Evolutionary conservation across 1,140 invertebrate genomes (phyloP), one percentile per base, ranked within the genome.

Genomic region (Drosophila elegans): DNA sequence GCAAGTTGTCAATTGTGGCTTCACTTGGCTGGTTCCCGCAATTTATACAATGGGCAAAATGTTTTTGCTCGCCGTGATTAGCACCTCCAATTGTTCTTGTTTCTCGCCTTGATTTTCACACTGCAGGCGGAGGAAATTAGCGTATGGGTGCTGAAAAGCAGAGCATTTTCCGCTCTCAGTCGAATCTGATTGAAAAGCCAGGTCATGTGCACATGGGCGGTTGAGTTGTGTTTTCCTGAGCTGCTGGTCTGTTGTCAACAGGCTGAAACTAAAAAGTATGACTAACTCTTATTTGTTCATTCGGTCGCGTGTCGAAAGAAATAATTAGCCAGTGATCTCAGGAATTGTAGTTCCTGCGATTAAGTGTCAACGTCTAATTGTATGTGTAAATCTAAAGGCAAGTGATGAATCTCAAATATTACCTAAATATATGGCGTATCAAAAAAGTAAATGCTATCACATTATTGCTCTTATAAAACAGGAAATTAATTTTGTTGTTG

Each of bases 1-100:
- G 49, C 38, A 29, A 21, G 41, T 41, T 55, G 52, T 9, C 16
- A 55, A 86, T 56, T 86, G 83, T 69, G 79, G 16, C 57, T 52
- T 52, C 9, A 25, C 6, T 13, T 59, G 25, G 25, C 10, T 10
- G 11, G 9, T 10, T 7, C 16, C n/a, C 32, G 53, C 76, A 51
- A 83, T 81, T 88, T 88, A 88, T 89, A 89, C 79, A 67, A 89
- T 55, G 61, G 54, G 49, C 45, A 16, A 59, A 59, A 29, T 64
- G 44, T 67, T 76, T 79, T 75, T 51, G 62, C 45, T 60, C 10
- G 38, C 46, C 16, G 32, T 63, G 54, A 88, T 88, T 88, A 88
- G 51, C 83, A 83, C 79, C 60, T 77, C 10, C 46, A 59, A 42
- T 68, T 59, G 75, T 80, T 88, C 82, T 86, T 88, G 88, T 80